Evolutionary conservation across 2,797 vertebrate genomes (phyloP).

Genomic region (Merluccius polli): DNA sequence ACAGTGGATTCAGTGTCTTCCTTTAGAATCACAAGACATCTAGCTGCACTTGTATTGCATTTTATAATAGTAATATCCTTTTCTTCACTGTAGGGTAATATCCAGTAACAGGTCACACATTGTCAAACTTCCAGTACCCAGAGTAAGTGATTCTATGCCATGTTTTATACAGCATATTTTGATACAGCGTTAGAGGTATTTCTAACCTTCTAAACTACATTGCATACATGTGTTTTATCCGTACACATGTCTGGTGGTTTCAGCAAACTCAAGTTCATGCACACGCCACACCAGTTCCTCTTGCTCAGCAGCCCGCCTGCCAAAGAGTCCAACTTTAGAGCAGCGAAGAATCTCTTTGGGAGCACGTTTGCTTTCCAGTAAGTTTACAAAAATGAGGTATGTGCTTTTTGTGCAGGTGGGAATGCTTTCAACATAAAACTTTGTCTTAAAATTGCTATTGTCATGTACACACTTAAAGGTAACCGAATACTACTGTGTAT

Average conservation of each 20-base stretch:
- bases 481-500: not conserved
- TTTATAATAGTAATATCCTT: conserved; percentile 7
- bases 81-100: conserved; percentile 80
- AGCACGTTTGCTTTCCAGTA: conserved; percentile 92
- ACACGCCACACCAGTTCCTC: conserved; percentile 87
- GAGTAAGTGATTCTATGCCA: conserved; percentile 74
- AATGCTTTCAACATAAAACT: not conserved
- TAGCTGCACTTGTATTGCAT: not conserved
- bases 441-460: not conserved
- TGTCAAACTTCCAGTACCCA: conserved; percentile 85
- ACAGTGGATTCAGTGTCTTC: not conserved
- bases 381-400: conserved; percentile 48
- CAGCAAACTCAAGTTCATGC: conserved; percentile 92
- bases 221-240: not conserved
- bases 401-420: conserved; percentile 1
- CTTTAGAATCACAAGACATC: not conserved
- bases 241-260: not conserved
- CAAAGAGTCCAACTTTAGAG: conserved; percentile 92
- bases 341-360: conserved; percentile 88
- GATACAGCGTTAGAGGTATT: not conserved
- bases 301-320: conserved; percentile 90
- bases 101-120: conserved; percentile 92
- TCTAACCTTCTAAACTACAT: not conserved
- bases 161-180: not conserved
- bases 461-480: not conserved